Evolutionary conservation across 2,113 vertebrate species (phyloP), one percentile per base, ranked within the genome.

Genomic region (Speoplatyrhinus poulsoni): DNA sequence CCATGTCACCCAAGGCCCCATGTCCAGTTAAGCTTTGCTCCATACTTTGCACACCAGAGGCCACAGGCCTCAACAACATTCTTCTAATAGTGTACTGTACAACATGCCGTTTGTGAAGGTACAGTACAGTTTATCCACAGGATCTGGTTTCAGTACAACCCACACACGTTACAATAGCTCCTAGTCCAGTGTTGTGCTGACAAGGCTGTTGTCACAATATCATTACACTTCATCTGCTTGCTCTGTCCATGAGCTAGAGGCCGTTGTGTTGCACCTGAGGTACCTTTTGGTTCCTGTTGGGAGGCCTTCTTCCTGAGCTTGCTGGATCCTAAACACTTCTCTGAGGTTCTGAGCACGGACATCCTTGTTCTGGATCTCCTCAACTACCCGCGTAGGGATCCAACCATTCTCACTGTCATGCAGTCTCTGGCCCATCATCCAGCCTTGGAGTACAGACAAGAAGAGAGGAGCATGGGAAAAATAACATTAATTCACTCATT

Each of bases 391-490:
- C 85, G 90, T 94, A 63, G 96, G 97, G 90, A 99, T 98, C 97
- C 97, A 99, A 82, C 97, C 97, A 87, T 93, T 94, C 83, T 99
- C 97, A 12, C 96, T 94, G 75, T 99, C 97, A 0, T 98, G 96
- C 62, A 99, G 93, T 12, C 97, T 93, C 73, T 99, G 96, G 0
- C 95, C 97, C 79, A 98, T 92, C 89, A 98, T 96, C 97, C 97
- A 99, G n/a, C 96, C 97, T 97, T 86, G 1, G 67, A 3, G 3
- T 1, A 63, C 9, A 74, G 19, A 58, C 10, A 41, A 46, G 60
- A 26, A 2, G 26, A 26, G 26, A 26, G 26, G 26, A 26, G 26
- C 26, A 26, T 26, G 26, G 26, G 26, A 41, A 17, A 12, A 62
- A 36, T 8, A 47, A 4, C 10, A 12, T 0, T 3, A 53, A 53